phyloP scores from a whole-genome alignment of 2,797 vertebrate genomes.

The Brachymystax lenok region DNA sequence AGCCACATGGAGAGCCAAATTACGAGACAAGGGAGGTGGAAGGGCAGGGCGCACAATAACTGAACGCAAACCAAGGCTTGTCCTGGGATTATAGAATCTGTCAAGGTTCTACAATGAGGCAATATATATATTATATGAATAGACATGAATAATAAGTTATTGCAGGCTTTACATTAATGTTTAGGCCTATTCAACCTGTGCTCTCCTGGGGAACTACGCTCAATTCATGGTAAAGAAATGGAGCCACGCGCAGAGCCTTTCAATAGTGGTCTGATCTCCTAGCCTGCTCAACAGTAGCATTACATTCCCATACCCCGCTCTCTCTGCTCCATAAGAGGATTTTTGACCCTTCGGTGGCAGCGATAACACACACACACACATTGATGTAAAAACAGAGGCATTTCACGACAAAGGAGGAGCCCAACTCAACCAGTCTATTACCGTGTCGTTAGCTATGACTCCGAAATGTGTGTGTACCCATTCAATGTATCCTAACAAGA shows the following conservation, averaged over 20 bases:
- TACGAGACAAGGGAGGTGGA: slow-evolving; percentile 18
- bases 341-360: slow-evolving; percentile 7
- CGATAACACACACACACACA: slow-evolving; percentile 22
- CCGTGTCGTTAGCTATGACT: background rate
- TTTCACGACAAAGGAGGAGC: background rate
- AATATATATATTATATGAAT: background rate
- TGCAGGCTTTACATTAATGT: slow-evolving; percentile 62
- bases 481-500: background rate
- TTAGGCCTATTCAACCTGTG: slow-evolving; percentile 57
- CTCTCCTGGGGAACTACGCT: slow-evolving; percentile 58
- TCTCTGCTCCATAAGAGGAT: slow-evolving; percentile 30
- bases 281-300: slow-evolving; percentile 51
- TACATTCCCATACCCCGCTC: slow-evolving; percentile 23
- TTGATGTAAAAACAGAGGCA: slow-evolving; percentile 10
- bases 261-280: slow-evolving; percentile 47
- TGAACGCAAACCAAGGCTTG: slow-evolving; percentile 50
- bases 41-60: slow-evolving; percentile 21
- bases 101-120: slow-evolving; percentile 49
- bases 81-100: slow-evolving; percentile 56
- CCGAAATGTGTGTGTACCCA: background rate
- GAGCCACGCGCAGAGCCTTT: slow-evolving; percentile 42
- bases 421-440: background rate
- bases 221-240: slow-evolving; percentile 57
- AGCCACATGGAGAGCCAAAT: background rate
- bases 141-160: slow-evolving; percentile 61